Evolutionary conservation across 2,888 invertebrate species (phyloP).

Genomic region (Reticulitermes lucifugus): DNA sequence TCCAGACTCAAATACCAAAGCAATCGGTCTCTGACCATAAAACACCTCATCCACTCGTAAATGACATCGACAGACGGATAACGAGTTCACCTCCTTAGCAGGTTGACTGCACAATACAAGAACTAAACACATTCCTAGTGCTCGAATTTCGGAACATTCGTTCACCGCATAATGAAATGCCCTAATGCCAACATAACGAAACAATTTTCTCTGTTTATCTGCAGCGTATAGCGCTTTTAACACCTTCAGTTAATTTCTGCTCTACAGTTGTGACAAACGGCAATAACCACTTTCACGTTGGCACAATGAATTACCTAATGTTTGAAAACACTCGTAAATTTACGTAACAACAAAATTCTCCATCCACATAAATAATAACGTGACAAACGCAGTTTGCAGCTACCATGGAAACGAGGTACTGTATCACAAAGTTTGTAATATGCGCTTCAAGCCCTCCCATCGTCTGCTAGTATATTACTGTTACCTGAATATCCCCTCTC

Average conservation of each 20-base stretch:
- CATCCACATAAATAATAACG: constrained; percentile 3
- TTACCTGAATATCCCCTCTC: constrained; percentile 32
- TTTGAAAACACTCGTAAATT: constrained; percentile 28
- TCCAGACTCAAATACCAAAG: too few species aligned
- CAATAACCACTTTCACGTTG: constrained; percentile 15
- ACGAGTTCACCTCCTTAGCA: too few species aligned
- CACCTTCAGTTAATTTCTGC: background rate
- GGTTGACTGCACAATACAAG: background rate
- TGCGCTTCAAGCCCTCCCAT: background rate
- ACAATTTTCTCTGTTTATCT: constrained; percentile 1
- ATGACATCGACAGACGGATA: too few species aligned
- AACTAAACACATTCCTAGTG: background rate
- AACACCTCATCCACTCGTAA: too few species aligned
- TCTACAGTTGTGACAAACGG: constrained; percentile 12
- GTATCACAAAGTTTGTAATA: constrained; percentile 26
- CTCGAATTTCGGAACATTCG: background rate
- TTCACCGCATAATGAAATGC: background rate
- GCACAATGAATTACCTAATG: constrained; percentile 25
- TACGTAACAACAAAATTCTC: constrained; percentile 18
- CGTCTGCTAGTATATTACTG: constrained; percentile 28
- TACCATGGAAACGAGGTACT: background rate
- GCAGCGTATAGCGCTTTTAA: background rate
- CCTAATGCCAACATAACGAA: background rate
- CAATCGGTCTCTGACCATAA: too few species aligned
- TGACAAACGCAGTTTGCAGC: background rate